Conservation (phyloP, 2,888 invertebrate genomes). For the Lithophane ornitopus region DNA sequence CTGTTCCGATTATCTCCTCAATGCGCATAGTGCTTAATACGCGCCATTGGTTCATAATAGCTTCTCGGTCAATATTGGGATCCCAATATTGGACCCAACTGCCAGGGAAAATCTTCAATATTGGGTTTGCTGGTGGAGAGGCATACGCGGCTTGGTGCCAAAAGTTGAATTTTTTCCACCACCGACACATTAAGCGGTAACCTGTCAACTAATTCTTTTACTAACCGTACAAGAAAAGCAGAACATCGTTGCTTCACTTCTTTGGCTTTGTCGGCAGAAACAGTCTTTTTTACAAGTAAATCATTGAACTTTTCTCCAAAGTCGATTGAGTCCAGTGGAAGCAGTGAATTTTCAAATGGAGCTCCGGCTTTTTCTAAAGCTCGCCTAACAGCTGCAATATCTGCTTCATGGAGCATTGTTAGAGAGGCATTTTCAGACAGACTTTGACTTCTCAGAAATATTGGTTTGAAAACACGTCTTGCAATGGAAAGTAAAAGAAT, state of each 20-base stretch:
- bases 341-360: neutral
- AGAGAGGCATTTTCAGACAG: neutral
- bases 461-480: conserved; percentile 13
- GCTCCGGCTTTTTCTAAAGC: conserved; percentile 5
- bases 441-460: conserved; percentile 14
- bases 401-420: conserved; percentile 3
- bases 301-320: neutral
- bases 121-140: neutral
- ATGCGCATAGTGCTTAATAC: neutral
- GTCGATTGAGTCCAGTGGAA: conserved; percentile 1
- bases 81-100: neutral
- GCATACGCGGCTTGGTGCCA: neutral
- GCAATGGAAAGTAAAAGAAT: neutral
- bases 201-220: conserved; percentile 12
- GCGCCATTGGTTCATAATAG: conserved; percentile 1
- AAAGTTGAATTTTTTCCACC: conserved; percentile 5
- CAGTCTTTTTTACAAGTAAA: neutral
- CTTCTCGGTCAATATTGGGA: conserved; percentile 4
- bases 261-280: conserved; percentile 4
- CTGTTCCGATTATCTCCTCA: conserved; percentile 14
- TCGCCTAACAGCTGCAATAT: conserved; percentile 4
- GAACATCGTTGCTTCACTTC: neutral
- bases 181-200: conserved; percentile 5
- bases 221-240: neutral
- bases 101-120: conserved; percentile 8